These are phyloP conservation scores for Cryptotis parvus DNA, from an alignment of 2,113 vertebrate genomes.

Conservation along the genomic window DNA sequence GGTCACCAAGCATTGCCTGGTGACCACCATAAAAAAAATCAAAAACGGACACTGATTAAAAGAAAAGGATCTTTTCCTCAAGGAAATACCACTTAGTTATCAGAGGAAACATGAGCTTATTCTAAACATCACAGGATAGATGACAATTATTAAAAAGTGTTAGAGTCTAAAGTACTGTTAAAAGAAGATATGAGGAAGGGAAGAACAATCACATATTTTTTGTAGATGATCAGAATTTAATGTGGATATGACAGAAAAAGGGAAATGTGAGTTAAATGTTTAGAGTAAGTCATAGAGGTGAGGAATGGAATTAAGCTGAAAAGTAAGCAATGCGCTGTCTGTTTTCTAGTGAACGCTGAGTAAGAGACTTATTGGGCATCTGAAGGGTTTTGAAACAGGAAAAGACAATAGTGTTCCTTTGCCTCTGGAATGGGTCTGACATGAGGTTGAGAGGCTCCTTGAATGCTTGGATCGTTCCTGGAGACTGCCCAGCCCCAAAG, in stretches of 20 bases:
- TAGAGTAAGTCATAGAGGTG: not conserved
- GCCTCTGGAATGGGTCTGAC: constrained; percentile 46
- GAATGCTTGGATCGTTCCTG: constrained; percentile 50
- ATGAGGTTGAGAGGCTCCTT: constrained; percentile 13
- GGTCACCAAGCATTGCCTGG: no score
- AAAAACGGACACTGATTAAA: no score
- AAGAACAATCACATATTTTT: not conserved
- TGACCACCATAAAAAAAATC: no score
- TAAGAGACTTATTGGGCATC: constrained; percentile 25
- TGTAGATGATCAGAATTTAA: not conserved
- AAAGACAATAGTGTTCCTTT: constrained; percentile 71
- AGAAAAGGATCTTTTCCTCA: not conserved
- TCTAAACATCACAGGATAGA: not conserved
- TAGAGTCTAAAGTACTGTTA: not conserved
- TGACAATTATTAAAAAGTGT: not conserved
- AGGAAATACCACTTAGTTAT: not conserved
- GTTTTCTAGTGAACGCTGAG: constrained; percentile 28
- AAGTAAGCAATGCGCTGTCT: not conserved
- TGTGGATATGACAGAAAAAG: not conserved
- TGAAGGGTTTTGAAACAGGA: constrained; percentile 74
- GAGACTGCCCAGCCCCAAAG: constrained; percentile 59
- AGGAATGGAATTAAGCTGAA: not conserved
- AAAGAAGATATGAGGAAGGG: not conserved
- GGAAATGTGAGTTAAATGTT: not conserved
- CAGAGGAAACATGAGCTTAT: not conserved